Base-by-base conservation (phyloP, 2,797 vertebrate species). In the Momotus momota region DNA sequence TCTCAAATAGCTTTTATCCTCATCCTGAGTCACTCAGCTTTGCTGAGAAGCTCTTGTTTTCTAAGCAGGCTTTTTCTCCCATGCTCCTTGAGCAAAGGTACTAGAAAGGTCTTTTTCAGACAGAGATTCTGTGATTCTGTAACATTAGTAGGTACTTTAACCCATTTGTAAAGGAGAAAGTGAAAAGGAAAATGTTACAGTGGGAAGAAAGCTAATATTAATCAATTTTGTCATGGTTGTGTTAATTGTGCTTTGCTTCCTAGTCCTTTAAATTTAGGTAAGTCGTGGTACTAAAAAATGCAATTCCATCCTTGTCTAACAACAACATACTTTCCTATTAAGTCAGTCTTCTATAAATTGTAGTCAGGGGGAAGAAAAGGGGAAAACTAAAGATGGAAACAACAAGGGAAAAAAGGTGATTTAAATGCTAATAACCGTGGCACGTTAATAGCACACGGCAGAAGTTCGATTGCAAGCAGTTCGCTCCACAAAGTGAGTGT, bases 361-460 rank as follows among this genome's bases (percentile, higher is more conserved):
- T 57, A 27, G 7, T 51, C 0, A 1, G 8, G 18, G 8, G 18
- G 15, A 10, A 3, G 13, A 7, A 46, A 46, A 17, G 67, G 26
- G 46, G 16, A 62, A 67, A 81, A 60, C 41, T 60, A 67, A 94
- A 75, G 61, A 70, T 54, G 77, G 69, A 72, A 78, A 65, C 40
- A 22, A 40, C 21, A 70, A 55, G 43, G 29, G 43, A 48, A 84
- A 80, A 38, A 80, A 38, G 13, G 31, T 83, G 64, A 75, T 79
- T 87, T 93, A 85, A 88, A 77, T 88, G 88, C 86, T 92, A 81
- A 26, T 88, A 88, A 38, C 64, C 55, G 14, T 93, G 71, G 22
- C 55, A 20, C 2, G 0, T 55, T 80, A 81, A 52, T 89, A 80
- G 60, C 62, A 35, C 55, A 17, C 19, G 33, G 41, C 26, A 69